Conservation (phyloP, 2,888 invertebrate species). For the Drosophila cracens region DNA sequence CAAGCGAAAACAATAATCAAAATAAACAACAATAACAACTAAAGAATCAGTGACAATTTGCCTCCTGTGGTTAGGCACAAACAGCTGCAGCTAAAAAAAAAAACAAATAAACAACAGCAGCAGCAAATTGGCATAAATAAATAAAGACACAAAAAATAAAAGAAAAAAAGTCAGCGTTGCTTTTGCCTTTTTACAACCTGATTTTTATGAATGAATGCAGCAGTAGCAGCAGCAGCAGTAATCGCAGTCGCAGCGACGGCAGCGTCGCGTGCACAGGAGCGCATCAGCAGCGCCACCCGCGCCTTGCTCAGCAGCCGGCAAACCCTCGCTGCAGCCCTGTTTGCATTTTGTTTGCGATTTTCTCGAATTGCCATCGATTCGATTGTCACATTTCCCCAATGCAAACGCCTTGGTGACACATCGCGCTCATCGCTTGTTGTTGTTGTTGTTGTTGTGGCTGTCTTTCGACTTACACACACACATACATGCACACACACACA, state of each 20-base stretch:
- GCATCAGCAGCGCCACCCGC: constrained; percentile 43
- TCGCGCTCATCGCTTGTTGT: constrained; percentile 58
- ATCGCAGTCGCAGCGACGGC: constrained; percentile 23
- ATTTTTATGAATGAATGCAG: constrained; percentile 80
- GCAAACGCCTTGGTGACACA: constrained; percentile 58
- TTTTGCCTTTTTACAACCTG: constrained; percentile 75
- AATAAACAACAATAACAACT: constrained; percentile 46
- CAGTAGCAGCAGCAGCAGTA: constrained; percentile 24
- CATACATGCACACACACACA: constrained; percentile 9
- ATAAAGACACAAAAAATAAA: constrained; percentile 32
- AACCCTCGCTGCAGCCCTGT: constrained; percentile 36
- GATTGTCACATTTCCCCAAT: constrained; percentile 33
- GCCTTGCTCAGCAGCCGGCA: constrained; percentile 20
- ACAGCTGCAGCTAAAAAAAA: constrained; percentile 19
- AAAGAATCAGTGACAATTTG: constrained; percentile 61
- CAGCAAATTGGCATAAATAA: constrained; percentile 79
- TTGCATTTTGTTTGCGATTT: constrained; percentile 55
- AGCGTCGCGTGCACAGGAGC: constrained; percentile 73
- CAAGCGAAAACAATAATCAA: constrained; percentile 52
- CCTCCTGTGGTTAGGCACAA: constrained; percentile 49
- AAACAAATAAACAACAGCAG: constrained; percentile 35
- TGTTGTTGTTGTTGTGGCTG: constrained; percentile 45
- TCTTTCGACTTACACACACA: constrained; percentile 31
- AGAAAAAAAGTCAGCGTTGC: constrained; percentile 48
- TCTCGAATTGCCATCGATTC: constrained; percentile 35